Conservation (phyloP, 2,113 vertebrate species). For the Epinephelus fuscoguttatus region DNA sequence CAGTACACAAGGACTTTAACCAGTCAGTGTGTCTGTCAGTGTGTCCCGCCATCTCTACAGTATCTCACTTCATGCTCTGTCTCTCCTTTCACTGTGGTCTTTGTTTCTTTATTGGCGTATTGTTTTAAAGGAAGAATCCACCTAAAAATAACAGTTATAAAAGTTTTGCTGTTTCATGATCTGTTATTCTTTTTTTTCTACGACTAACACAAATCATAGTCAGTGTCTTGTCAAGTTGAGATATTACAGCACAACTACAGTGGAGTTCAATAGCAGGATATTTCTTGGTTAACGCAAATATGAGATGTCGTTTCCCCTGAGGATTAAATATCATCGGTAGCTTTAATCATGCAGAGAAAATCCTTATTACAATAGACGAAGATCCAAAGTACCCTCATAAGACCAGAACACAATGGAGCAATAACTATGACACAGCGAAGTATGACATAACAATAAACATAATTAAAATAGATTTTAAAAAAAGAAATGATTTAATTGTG, state of each 20-base stretch:
- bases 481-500: too few relatives aligned
- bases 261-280: neutral
- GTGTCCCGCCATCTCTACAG: constrained; percentile 15
- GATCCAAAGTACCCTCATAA: neutral
- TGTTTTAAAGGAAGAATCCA: constrained; percentile 48
- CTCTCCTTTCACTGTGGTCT: neutral
- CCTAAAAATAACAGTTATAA: neutral
- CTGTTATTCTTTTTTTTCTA: neutral
- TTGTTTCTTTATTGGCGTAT: neutral
- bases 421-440: neutral
- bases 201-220: neutral
- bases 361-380: neutral
- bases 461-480: too few relatives aligned
- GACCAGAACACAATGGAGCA: neutral
- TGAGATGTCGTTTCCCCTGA: neutral
- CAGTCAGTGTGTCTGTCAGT: constrained; percentile 39
- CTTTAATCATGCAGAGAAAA: neutral
- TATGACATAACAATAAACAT: too few relatives aligned
- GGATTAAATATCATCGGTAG: neutral
- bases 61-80: neutral
- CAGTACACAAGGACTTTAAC: constrained; percentile 46
- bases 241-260: neutral
- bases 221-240: neutral
- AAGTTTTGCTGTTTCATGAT: neutral
- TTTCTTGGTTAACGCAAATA: neutral